Evolutionary conservation across 37 sponge, comb jelly and placozoan genomes (phyloP).

Genomic region (Lycopodina hypogea): DNA sequence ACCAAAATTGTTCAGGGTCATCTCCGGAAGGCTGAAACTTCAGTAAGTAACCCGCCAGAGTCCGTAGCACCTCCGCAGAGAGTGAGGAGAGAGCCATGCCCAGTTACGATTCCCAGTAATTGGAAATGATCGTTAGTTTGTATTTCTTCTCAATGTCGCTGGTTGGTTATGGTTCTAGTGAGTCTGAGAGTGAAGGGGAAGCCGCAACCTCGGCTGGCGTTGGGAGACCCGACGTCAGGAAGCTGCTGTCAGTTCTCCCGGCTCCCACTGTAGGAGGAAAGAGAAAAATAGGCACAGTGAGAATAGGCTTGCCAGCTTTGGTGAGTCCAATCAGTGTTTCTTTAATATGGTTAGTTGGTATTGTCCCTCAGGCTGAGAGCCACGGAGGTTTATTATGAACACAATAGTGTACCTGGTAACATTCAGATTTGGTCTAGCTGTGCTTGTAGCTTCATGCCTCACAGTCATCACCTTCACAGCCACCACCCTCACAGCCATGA

Average conservation of each 20-base stretch:
- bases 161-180: slow-evolving; percentile 40
- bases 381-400: too few species aligned
- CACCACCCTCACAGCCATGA: too few species aligned
- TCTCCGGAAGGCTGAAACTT: slow-evolving; percentile 16
- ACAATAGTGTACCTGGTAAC: too few species aligned
- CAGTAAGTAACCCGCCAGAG: slow-evolving; percentile 18
- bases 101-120: not conserved
- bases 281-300: slow-evolving; percentile 27
- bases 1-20: slow-evolving; percentile 11
- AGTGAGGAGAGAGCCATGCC: slow-evolving; percentile 8
- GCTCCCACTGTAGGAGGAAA: slow-evolving; percentile 4
- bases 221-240: slow-evolving; percentile 7
- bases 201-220: not conserved
- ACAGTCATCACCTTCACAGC: too few species aligned
- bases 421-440: too few species aligned
- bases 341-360: too few species aligned
- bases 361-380: too few species aligned
- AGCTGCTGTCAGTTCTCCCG: slow-evolving; percentile 29
- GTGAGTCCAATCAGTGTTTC: too few species aligned
- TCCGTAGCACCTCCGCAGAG: not conserved
- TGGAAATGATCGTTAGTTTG: too few species aligned
- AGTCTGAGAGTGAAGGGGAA: slow-evolving; percentile 23
- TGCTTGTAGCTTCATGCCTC: too few species aligned
- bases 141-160: too few species aligned
- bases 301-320: slow-evolving; percentile 27